These are phyloP conservation scores for Hassar affinis DNA, from an alignment of 2,113 vertebrate genomes.

Conservation along the genomic window DNA sequence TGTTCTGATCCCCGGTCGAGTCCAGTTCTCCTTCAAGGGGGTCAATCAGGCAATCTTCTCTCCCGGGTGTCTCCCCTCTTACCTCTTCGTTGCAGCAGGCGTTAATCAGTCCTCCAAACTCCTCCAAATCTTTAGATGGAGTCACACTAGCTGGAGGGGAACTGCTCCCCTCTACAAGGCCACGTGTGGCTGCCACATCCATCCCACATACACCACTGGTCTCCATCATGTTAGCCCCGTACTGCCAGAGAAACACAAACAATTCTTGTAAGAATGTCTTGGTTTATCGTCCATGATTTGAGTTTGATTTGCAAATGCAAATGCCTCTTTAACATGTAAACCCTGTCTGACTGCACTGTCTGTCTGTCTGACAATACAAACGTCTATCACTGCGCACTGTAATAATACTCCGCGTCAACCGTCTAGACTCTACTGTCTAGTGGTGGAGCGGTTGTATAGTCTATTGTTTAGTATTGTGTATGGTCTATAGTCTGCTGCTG, in stretches of 20 bases:
- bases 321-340: not conserved
- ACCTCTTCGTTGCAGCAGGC: conserved; percentile 72
- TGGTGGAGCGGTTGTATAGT: not conserved
- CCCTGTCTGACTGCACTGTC: too few relatives aligned
- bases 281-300: not conserved
- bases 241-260: conserved; percentile 56
- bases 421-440: not conserved
- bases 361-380: not conserved
- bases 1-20: conserved; percentile 73
- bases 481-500: too few relatives aligned
- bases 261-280: not conserved
- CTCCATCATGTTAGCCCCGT: conserved; percentile 75
- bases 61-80: conserved; percentile 83
- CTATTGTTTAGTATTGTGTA: not conserved
- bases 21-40: conserved; percentile 84
- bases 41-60: conserved; percentile 82
- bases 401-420: not conserved
- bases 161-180: conserved; percentile 71
- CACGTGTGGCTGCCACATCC: conserved; percentile 70
- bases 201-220: conserved; percentile 72
- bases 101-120: conserved; percentile 58
- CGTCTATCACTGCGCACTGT: not conserved
- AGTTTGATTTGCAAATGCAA: not conserved
- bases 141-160: conserved; percentile 70
- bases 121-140: conserved; percentile 67